Base-by-base conservation (phyloP, 2,113 vertebrate genomes). In the Ramphastos sulfuratus region DNA sequence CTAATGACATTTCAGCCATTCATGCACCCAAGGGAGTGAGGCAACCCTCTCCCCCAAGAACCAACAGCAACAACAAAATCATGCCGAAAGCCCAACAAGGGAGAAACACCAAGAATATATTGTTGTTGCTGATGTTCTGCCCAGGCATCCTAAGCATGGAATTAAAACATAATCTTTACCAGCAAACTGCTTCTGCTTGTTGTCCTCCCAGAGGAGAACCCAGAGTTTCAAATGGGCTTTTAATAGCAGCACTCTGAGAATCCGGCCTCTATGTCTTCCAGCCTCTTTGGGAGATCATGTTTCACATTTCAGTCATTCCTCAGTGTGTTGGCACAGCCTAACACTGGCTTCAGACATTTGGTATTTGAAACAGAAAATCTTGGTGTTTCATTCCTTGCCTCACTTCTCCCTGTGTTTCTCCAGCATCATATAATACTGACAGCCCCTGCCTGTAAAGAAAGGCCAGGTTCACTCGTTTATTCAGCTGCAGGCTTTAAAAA, bases 311-410 rank as follows among this genome's bases (percentile, higher is more conserved):
- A 90, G 82, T 92, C 95, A 96, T 97, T 98, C 97, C 93, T 96
- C 78, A 88, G 86, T 9, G 59, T 72, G 91, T 96, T 97, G 97
- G 95, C 96, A 96, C 50, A 13, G 95, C 89, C 39, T 61, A 93
- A 95, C 92, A 85, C 94, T 97, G 96, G 92, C 96, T 96, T 97
- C 90, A 91, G 92, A 96, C 88, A 94, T 96, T 97, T 96, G 95
- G 93, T 94, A 97, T 97, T 97, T 85, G 90, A 96, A 96, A 97
- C 94, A 86, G 95, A 96, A 97, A 98, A 97, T 97, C 95, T 79
- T 92, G 92, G 95, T 91, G 95, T 97, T 94, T 96, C 96, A 95
- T 94, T 97, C 94, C 96, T 91, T 90, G 95, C 87, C 92, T 97
- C 96, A 93, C 94, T 97, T 96, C 96, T 96, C 92, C 93, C 75